Evolutionary conservation across 2,888 invertebrate species (phyloP).

Genomic region (Serrognathus titanus): DNA sequence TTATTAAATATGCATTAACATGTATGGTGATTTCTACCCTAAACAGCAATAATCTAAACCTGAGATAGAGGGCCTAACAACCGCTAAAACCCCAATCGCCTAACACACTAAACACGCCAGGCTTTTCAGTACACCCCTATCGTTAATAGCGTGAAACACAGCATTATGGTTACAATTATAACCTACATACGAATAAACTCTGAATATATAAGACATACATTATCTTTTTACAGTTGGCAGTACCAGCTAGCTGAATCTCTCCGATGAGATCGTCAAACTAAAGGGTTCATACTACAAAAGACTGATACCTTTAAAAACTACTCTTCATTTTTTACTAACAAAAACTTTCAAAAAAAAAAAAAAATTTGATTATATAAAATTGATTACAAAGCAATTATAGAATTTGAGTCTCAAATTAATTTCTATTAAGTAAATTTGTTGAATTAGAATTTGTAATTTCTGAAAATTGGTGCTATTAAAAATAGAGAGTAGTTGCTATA

Average conservation of each 20-base stretch:
- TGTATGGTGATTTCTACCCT: not conserved
- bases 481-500: not conserved
- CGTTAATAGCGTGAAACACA: conserved; percentile 38
- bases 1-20: not conserved
- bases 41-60: conserved; percentile 35
- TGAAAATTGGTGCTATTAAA: not conserved
- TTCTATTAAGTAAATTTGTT: no score
- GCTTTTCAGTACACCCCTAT: conserved; percentile 15
- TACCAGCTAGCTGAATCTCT: conserved; percentile 50
- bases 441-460: no score
- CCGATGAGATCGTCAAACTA: conserved; percentile 44
- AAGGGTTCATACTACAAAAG: conserved; percentile 24
- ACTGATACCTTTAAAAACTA: not conserved
- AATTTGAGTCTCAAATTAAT: no score
- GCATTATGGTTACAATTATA: conserved; percentile 41
- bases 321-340: not conserved
- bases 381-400: no score
- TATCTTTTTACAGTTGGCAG: conserved; percentile 52
- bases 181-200: conserved; percentile 41
- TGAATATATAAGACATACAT: conserved; percentile 45
- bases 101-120: conserved; percentile 4
- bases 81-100: conserved; percentile 36
- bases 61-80: conserved; percentile 48
- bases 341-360: not conserved
- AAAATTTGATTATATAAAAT: no score